Conservation (phyloP, 2,888 invertebrate genomes). For the Oconnorella tubifera region DNA sequence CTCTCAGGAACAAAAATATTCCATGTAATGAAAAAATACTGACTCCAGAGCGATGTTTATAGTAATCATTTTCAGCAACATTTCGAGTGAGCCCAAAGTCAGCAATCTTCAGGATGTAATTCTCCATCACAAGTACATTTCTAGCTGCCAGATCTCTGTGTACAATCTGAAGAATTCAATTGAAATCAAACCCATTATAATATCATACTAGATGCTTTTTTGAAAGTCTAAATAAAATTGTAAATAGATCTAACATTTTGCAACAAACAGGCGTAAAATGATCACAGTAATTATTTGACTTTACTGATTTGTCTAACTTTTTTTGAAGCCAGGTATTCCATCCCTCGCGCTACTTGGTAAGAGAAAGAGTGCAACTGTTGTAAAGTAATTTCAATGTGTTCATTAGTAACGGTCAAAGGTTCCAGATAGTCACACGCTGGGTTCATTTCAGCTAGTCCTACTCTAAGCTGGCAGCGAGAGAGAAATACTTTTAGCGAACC, state of each 20-base stretch:
- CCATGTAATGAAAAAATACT: too few relatives aligned
- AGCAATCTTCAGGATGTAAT: background rate
- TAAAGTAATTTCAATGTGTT: background rate
- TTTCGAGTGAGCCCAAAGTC: conserved; percentile 1
- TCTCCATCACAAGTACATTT: background rate
- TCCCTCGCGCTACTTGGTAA: conserved; percentile 3
- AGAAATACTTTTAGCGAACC: background rate
- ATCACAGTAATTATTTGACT: too few relatives aligned
- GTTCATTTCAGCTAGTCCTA: background rate
- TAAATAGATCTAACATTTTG: too few relatives aligned
- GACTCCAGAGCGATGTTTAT: background rate
- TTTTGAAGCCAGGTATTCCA: background rate
- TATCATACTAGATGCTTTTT: too few relatives aligned
- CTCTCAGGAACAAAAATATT: too few relatives aligned
- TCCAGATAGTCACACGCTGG: background rate
- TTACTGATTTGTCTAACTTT: too few relatives aligned
- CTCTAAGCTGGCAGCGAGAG: background rate
- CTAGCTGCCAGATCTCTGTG: conserved; percentile 6
- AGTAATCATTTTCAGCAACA: background rate
- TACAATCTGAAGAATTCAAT: background rate
- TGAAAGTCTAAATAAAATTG: too few relatives aligned
- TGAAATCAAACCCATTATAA: too few relatives aligned
- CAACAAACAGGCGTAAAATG: too few relatives aligned
- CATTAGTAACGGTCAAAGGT: background rate
- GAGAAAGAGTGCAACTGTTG: background rate